Base-by-base conservation (phyloP, 2,888 invertebrate species). In the Lingula anatina region DNA sequence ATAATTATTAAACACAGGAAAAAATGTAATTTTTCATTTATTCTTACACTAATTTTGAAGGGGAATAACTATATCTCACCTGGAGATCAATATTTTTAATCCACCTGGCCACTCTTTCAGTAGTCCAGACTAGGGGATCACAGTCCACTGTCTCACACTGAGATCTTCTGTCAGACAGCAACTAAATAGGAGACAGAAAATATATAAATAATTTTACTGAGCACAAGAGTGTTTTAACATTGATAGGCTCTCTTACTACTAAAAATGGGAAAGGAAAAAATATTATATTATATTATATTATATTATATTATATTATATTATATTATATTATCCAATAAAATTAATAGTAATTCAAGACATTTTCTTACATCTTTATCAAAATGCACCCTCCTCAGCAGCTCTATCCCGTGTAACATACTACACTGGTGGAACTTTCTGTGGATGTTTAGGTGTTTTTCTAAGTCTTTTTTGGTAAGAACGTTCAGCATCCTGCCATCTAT, bases 121-220 rank as follows among this genome's bases (percentile, higher is more conserved):
- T 94, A 65, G 92, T 93, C 95, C 95, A 95, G 46, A 95, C 92
- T 62, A 94, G 82, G 44, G 93, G 92, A 80, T 95, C 94, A 4
- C 87, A 87, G 73, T 91, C 89, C 51, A 87, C 85, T 63, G 86
- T 86, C 74, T 93, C 92, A 73, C 90, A 89, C 73, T 90, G 89
- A 71, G 89, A 86, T 62, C 93, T 83, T 61, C 93, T 81, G 65
- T 93, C 88, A 36, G 89, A 88, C 61, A 94, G 79, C 43, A 90
- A 88, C 89, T 90, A 71, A 18, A 12, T n/a, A n/a, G n/a, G n/a
- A n/a, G n/a, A n/a, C n/a, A n/a, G n/a, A n/a, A n/a, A n/a, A n/a
- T n/a, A n/a, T n/a, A n/a, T n/a, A n/a, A n/a, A n/a, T n/a, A n/a
- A n/a, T n/a, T n/a, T n/a, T n/a, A n/a, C n/a, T n/a, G n/a, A n/a